Conservation (phyloP, 2,888 invertebrate genomes). For the Girardia tigrina region DNA sequence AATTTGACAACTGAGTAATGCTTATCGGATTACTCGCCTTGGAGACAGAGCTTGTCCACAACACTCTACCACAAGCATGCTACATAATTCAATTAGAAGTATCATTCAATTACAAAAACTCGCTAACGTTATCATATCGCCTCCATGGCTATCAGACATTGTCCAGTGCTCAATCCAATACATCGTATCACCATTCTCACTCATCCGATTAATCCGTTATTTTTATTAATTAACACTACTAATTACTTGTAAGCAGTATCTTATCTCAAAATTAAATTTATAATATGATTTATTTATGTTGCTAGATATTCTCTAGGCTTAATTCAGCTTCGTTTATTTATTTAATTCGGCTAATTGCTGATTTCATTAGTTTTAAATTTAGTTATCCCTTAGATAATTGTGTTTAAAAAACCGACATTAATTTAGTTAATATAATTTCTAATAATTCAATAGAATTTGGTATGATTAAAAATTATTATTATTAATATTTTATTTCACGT, state of each 20-base stretch:
- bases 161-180: slow-evolving; percentile 20
- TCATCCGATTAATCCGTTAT: slow-evolving; percentile 23
- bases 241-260: slow-evolving; percentile 20
- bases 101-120: slow-evolving; percentile 23
- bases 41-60: slow-evolving; percentile 1
- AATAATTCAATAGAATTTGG: too few relatives aligned
- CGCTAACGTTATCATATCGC: slow-evolving; percentile 17
- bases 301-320: slow-evolving; percentile 15
- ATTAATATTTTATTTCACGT: neutral
- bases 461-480: neutral
- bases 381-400: slow-evolving; percentile 18
- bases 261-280: slow-evolving; percentile 23
- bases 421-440: slow-evolving; percentile 23
- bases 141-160: slow-evolving; percentile 16
- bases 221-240: slow-evolving; percentile 23
- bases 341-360: slow-evolving; percentile 20
- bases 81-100: slow-evolving; percentile 23
- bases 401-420: slow-evolving; percentile 20
- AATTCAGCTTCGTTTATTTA: slow-evolving; percentile 16
- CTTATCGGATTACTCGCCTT: slow-evolving; percentile 18
- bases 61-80: slow-evolving; percentile 11
- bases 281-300: slow-evolving; percentile 23
- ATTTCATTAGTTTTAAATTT: slow-evolving; percentile 23
- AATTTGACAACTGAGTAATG: slow-evolving; percentile 23
- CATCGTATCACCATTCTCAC: slow-evolving; percentile 20